Percentiles rank a stretch among this genome's conserved stretches.
These are phyloP conservation scores for Cerceris rybyensis DNA, from an alignment of 2,888 invertebrate genomes.

Conservation along the genomic window DNA sequence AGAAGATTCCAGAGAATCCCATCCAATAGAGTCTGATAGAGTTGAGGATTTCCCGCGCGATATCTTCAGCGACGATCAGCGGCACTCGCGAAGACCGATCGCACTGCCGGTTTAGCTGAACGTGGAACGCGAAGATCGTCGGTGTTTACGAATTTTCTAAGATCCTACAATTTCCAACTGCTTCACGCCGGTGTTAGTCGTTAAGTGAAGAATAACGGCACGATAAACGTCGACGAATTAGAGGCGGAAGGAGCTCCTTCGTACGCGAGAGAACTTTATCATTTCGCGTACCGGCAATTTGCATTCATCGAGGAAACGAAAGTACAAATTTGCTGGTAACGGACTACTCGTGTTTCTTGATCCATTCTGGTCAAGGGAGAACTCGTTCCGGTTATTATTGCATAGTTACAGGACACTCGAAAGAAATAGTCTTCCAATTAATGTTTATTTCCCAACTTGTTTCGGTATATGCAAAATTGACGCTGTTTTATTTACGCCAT, in stretches of 20 bases:
- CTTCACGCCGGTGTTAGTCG: neutral
- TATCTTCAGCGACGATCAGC: no score
- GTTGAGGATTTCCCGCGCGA: no score
- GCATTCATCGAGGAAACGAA: no score
- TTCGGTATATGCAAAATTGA: neutral
- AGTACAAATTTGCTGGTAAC: no score
- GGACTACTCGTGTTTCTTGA: no score
- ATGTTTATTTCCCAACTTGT: neutral
- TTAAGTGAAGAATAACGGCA: neutral
- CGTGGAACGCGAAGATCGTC: neutral
- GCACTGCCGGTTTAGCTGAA: neutral
- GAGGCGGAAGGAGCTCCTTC: neutral
- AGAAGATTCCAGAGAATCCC: slow-evolving; percentile 16
- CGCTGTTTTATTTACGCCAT: neutral
- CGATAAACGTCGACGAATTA: neutral
- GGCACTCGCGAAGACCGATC: neutral
- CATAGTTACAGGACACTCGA: no score
- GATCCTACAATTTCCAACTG: slow-evolving; percentile 24
- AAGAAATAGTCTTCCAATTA: no score
- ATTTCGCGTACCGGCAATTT: no score
- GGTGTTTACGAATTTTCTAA: slow-evolving; percentile 8
- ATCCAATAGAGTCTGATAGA: neutral
- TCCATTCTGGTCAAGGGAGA: no score
- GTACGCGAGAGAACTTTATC: neutral
- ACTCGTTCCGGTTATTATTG: no score